Percentiles rank a stretch among this genome's conserved stretches.
These are phyloP conservation scores for Lycia hirtaria DNA, from an alignment of 2,888 invertebrate species.

Conservation along the genomic window DNA sequence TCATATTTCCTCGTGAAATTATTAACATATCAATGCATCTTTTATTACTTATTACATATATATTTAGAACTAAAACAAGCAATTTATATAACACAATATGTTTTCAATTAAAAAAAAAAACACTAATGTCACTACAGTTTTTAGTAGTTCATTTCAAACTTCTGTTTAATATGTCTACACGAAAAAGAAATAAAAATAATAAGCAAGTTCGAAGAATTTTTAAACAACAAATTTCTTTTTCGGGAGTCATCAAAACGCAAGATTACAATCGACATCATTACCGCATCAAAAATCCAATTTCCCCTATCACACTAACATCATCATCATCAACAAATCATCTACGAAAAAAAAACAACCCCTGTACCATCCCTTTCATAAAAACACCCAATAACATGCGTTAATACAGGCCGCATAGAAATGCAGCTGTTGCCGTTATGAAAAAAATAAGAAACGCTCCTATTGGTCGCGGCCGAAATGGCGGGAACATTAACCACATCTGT, in stretches of 20 bases:
- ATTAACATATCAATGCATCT: too few species aligned
- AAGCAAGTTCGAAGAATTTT: conserved; percentile 4
- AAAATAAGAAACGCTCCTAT: conserved; percentile 67
- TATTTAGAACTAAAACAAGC: too few species aligned
- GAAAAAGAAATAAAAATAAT: background rate
- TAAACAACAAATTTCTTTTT: conserved; percentile 7
- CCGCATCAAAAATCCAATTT: conserved; percentile 54
- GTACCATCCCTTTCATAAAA: conserved; percentile 64
- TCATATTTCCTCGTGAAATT: too few species aligned
- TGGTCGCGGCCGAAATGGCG: conserved; percentile 64
- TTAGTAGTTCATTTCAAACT: too few species aligned
- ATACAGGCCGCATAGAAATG: conserved; percentile 62
- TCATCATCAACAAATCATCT: conserved; percentile 45
- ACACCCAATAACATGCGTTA: conserved; percentile 76
- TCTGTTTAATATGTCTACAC: too few species aligned
- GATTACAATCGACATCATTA: conserved; percentile 48
- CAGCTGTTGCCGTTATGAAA: conserved; percentile 69
- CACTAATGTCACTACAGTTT: too few species aligned
- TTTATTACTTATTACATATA: too few species aligned
- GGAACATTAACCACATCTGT: conserved; percentile 77
- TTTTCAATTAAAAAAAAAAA: too few species aligned
- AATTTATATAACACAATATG: too few species aligned
- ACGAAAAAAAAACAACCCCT: conserved; percentile 55
- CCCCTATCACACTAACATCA: conserved; percentile 55
- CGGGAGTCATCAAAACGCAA: conserved; percentile 32